phyloP scores from a whole-genome alignment of 2,797 vertebrate species.

The Sebastes hopkinsi region DNA sequence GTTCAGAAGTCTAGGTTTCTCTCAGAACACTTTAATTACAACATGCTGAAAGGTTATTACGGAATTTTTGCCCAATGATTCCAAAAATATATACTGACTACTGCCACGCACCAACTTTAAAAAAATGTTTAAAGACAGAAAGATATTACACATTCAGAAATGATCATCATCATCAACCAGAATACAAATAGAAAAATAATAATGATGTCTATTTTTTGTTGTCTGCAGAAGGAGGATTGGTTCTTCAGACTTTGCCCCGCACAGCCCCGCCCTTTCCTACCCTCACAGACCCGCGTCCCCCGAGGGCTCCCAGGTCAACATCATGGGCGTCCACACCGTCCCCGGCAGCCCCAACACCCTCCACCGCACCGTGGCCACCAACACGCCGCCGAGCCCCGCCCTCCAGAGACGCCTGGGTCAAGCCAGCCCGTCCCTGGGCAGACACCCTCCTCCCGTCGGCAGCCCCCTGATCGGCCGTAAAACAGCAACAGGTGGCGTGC shows the following conservation, averaged over 20 bases:
- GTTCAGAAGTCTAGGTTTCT: too few relatives aligned
- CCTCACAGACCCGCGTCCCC: slow-evolving; percentile 78
- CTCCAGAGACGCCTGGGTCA: slow-evolving; percentile 88
- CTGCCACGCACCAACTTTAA: not conserved
- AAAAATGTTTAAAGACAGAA: not conserved
- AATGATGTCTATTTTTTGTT: not conserved
- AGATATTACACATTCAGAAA: not conserved
- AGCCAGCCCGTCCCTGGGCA: slow-evolving; percentile 71
- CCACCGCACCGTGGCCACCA: slow-evolving; percentile 96
- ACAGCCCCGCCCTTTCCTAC: slow-evolving; percentile 68
- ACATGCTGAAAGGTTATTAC: too few relatives aligned
- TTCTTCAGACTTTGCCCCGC: slow-evolving; percentile 74
- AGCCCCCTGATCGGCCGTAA: slow-evolving; percentile 77
- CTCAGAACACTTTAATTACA: too few relatives aligned
- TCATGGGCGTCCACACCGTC: slow-evolving; percentile 83
- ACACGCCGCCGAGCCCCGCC: slow-evolving; percentile 92
- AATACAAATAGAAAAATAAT: not conserved
- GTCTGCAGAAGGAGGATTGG: slow-evolving; percentile 76
- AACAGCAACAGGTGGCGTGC: slow-evolving; percentile 34
- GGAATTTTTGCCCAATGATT: too few relatives aligned
- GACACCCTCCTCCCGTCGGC: slow-evolving; percentile 50
- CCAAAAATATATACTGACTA: too few relatives aligned
- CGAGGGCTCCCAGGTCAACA: slow-evolving; percentile 83
- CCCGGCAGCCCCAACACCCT: slow-evolving; percentile 88
- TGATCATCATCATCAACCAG: not conserved